Evolutionary conservation across 2,797 vertebrate species (phyloP).

Genomic region (Iguana delicatissima): DNA sequence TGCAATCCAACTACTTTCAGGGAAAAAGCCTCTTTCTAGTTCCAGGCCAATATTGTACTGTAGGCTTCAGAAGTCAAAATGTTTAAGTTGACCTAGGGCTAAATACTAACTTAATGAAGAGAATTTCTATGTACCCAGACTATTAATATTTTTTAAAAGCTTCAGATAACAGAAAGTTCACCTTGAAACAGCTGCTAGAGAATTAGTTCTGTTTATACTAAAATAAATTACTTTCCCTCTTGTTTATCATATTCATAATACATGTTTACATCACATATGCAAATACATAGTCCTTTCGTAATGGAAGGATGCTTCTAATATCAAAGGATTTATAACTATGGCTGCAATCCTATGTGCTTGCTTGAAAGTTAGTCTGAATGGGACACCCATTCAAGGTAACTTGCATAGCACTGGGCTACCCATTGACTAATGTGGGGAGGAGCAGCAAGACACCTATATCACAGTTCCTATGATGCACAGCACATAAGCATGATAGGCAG

Average conservation of each 20-base stretch:
- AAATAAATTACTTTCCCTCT: not conserved
- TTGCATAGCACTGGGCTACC: too few relatives aligned
- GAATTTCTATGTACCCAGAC: not conserved
- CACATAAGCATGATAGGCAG: not conserved
- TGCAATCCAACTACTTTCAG: slow-evolving; percentile 21
- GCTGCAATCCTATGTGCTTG: not conserved
- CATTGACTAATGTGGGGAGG: not conserved
- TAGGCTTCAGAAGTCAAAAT: not conserved
- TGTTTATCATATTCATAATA: not conserved
- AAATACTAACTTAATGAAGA: not conserved
- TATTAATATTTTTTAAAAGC: not conserved
- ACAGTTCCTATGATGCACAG: not conserved
- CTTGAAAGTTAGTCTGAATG: not conserved
- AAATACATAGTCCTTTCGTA: not conserved
- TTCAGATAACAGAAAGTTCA: not conserved
- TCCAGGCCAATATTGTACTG: not conserved
- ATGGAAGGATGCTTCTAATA: not conserved
- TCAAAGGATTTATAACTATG: not conserved
- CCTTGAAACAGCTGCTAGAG: not conserved
- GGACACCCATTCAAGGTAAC: not conserved
- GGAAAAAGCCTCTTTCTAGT: not conserved
- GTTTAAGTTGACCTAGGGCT: not conserved
- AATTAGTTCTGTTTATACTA: not conserved
- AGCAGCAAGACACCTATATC: not conserved
- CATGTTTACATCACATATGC: not conserved